phyloP scores from a whole-genome alignment of 2,113 vertebrate species.

The Nannospalax galili region DNA sequence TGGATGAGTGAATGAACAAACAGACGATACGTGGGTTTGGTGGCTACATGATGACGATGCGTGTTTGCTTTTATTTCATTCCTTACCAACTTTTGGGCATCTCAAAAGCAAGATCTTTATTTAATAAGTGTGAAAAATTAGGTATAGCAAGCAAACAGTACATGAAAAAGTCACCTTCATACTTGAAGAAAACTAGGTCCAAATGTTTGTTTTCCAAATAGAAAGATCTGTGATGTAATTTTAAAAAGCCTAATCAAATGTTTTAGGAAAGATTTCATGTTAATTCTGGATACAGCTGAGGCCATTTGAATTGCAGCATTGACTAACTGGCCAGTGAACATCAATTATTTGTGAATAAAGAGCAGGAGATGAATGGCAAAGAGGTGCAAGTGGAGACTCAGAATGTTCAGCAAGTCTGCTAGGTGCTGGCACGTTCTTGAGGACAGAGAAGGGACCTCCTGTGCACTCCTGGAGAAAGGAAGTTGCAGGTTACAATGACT shows the following conservation, averaged over 20 bases:
- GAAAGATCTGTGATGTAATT: not conserved
- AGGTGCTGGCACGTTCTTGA: not conserved
- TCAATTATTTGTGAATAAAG: conserved; percentile 35
- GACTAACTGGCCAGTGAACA: conserved; percentile 39
- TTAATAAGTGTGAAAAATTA: not conserved
- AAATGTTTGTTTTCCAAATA: conserved; percentile 48
- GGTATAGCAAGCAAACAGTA: not conserved
- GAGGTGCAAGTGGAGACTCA: conserved; percentile 11
- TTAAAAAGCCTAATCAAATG: not conserved
- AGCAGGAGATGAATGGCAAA: conserved; percentile 1
- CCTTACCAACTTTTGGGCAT: not conserved
- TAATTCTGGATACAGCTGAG: conserved; percentile 57
- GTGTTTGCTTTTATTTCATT: not conserved
- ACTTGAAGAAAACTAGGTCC: conserved; percentile 26
- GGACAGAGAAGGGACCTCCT: not conserved
- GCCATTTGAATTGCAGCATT: conserved; percentile 37
- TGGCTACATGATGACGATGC: not conserved
- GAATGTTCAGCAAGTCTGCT: not conserved
- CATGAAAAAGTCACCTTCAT: conserved; percentile 14
- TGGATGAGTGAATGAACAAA: not conserved
- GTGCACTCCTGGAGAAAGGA: not conserved
- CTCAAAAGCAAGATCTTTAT: conserved; percentile 16
- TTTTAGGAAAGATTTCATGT: conserved; percentile 55
- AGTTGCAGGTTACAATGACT: not conserved
- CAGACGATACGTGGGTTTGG: not conserved